Percentiles rank a stretch among this genome's conserved stretches.
phyloP scores from a whole-genome alignment of 2,888 invertebrate genomes.

The Corbicula japonica region DNA sequence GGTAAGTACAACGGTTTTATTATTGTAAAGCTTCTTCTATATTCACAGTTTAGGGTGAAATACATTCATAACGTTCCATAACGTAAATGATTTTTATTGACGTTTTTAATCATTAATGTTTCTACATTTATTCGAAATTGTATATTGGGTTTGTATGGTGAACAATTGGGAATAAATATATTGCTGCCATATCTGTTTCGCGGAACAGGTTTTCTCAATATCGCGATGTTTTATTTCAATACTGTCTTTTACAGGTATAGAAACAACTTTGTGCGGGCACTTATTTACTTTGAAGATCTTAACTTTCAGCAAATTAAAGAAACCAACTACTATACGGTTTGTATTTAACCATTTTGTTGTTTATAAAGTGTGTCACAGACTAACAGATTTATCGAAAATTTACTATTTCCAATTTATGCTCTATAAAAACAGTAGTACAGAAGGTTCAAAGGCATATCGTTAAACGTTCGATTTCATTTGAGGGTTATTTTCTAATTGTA shows the following conservation, averaged over 20 bases:
- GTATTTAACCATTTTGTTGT: background rate
- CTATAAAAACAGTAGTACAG: background rate
- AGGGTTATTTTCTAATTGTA: too few relatives aligned
- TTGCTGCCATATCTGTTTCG: background rate
- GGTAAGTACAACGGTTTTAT: background rate
- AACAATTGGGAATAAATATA: background rate
- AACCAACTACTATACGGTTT: conserved; percentile 25
- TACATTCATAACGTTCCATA: too few relatives aligned
- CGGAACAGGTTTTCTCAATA: background rate
- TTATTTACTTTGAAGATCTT: conserved; percentile 31
- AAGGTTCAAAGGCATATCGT: background rate
- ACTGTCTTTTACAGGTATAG: conserved; percentile 8
- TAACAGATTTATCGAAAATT: background rate
- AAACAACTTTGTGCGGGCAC: conserved; percentile 18
- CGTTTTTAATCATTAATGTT: background rate
- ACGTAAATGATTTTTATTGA: background rate
- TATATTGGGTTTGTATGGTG: background rate
- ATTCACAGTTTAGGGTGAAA: background rate
- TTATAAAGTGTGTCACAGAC: background rate
- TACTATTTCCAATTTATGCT: background rate
- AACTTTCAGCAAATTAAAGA: conserved; percentile 24
- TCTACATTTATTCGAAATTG: background rate
- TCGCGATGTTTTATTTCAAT: background rate
- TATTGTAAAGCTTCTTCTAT: background rate
- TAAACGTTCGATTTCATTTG: too few relatives aligned